A percentile compares a stretch with the other conserved stretches of the same genome.
Conservation (phyloP, 2,888 invertebrate species). For the Macaria notata region DNA sequence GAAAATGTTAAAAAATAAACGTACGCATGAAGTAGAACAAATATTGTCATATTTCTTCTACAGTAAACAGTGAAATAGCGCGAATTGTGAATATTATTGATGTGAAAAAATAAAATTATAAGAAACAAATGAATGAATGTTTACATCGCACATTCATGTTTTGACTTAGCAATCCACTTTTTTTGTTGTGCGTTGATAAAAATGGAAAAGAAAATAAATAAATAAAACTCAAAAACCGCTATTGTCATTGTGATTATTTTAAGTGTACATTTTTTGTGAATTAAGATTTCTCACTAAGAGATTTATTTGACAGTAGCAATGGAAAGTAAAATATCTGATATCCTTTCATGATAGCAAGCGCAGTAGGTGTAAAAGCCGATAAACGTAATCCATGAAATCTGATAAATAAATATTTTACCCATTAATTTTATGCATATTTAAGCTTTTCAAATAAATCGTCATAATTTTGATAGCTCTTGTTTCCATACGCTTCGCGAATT, state of each 20-base stretch:
- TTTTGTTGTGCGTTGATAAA: constrained; percentile 40
- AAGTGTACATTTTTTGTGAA: constrained; percentile 15
- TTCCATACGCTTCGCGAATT: too few species aligned
- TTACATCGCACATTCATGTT: constrained; percentile 68
- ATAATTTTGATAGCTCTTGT: too few species aligned
- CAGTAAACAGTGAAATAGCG: constrained; percentile 15
- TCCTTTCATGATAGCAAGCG: too few species aligned
- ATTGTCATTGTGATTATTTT: constrained; percentile 26
- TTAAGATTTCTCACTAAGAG: not conserved
- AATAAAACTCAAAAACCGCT: constrained; percentile 19
- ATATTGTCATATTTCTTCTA: too few species aligned
- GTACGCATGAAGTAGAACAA: constrained; percentile 6
- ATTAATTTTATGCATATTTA: too few species aligned
- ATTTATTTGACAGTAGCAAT: constrained; percentile 1
- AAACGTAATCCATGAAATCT: too few species aligned
- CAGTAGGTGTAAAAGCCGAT: too few species aligned
- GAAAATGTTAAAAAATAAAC: constrained; percentile 13
- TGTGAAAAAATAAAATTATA: constrained; percentile 19
- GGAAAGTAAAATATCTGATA: not conserved
- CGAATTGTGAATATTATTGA: constrained; percentile 30
- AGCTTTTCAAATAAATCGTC: too few species aligned
- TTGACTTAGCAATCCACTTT: constrained; percentile 54
- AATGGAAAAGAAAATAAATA: constrained; percentile 32
- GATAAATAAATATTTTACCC: too few species aligned
- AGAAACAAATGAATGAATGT: constrained; percentile 51